A percentile compares a stretch with the other conserved stretches of the same genome.
These are phyloP conservation scores for Anorthoa munda DNA, from an alignment of 2,888 invertebrate species.

Conservation along the genomic window DNA sequence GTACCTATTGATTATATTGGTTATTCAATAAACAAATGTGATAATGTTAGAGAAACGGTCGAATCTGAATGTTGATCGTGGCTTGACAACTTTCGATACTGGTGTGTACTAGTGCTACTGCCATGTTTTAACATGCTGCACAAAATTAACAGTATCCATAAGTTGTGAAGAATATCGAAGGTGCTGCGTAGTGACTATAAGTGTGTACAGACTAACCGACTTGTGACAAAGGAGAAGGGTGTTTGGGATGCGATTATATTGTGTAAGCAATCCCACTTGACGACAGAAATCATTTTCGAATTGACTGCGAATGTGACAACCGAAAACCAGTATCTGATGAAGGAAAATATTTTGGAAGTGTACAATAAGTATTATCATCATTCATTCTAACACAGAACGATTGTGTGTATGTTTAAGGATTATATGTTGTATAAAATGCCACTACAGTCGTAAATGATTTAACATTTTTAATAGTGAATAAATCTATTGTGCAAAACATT, in stretches of 20 bases:
- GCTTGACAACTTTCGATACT: constrained; percentile 81
- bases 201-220: constrained; percentile 77
- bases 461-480: constrained; percentile 72
- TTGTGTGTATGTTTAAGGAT: constrained; percentile 59
- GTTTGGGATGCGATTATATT: constrained; percentile 73
- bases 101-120: constrained; percentile 54
- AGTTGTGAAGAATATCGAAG: constrained; percentile 83
- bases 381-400: constrained; percentile 60
- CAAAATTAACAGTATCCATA: constrained; percentile 73
- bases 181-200: constrained; percentile 85
- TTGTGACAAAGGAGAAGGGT: constrained; percentile 79
- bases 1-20: constrained; percentile 78
- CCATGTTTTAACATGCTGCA: constrained; percentile 58
- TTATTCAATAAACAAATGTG: constrained; percentile 86
- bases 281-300: constrained; percentile 56
- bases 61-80: constrained; percentile 78
- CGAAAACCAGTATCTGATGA: constrained; percentile 66
- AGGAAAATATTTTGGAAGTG: constrained; percentile 64
- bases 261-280: constrained; percentile 66
- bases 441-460: constrained; percentile 76
- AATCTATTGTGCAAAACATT: constrained; percentile 77
- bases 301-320: constrained; percentile 69
- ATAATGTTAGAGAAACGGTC: constrained; percentile 85
- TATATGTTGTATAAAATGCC: constrained; percentile 65
- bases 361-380: constrained; percentile 68